Percentiles rank a stretch among this genome's conserved stretches.
These are phyloP conservation scores for Eurois occulta DNA, from an alignment of 2,888 invertebrate genomes.

Conservation along the genomic window DNA sequence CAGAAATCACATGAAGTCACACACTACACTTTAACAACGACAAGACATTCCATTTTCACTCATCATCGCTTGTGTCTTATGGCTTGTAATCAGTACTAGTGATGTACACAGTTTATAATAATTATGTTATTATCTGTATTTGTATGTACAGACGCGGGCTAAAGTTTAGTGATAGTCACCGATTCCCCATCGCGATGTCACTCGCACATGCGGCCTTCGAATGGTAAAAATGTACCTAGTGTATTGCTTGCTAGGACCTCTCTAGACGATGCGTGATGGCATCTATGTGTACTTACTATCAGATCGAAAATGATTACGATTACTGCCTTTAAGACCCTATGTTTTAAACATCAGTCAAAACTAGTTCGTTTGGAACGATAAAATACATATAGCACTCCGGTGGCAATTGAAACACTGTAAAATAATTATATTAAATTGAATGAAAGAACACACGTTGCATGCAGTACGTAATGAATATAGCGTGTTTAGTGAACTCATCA, in stretches of 20 bases:
- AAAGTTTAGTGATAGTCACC: slow-evolving; percentile 31
- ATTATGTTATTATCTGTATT: slow-evolving; percentile 39
- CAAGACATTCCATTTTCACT: slow-evolving; percentile 25
- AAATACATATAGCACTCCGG: not conserved
- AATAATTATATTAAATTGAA: not conserved
- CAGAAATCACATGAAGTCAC: not conserved
- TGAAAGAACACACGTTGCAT: slow-evolving; percentile 4
- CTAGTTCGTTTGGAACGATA: not conserved
- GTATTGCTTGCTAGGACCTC: slow-evolving; percentile 22
- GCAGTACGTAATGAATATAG: not conserved
- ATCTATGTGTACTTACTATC: slow-evolving; percentile 11
- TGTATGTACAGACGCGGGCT: slow-evolving; percentile 17
- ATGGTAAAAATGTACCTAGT: slow-evolving; percentile 33
- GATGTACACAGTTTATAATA: slow-evolving; percentile 18
- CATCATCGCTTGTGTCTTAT: slow-evolving; percentile 22
- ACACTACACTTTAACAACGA: not conserved
- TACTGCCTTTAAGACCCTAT: not conserved
- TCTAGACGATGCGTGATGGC: slow-evolving; percentile 24
- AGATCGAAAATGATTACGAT: slow-evolving; percentile 22
- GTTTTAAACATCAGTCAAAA: not conserved
- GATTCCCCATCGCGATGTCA: slow-evolving; percentile 26
- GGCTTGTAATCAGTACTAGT: slow-evolving; percentile 16
- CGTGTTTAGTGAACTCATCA: not conserved
- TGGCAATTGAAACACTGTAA: not conserved
- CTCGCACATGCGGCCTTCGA: slow-evolving; percentile 43